phyloP scores from a whole-genome alignment of 2,797 vertebrate genomes.

The Cyprinodon diabolis region DNA sequence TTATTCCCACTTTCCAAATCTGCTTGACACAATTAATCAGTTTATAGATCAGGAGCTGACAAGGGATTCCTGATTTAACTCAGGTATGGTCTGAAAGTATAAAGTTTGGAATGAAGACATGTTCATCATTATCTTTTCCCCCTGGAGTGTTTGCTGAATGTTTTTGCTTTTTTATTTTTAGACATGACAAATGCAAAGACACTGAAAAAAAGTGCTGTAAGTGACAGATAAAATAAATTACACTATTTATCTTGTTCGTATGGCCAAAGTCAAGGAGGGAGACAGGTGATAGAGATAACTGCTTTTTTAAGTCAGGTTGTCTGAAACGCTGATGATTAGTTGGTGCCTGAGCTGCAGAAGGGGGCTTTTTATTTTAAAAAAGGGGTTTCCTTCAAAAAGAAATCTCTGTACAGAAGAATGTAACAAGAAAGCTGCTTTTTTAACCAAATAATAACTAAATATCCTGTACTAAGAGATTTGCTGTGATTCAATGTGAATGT shows the following conservation, averaged over 20 bases:
- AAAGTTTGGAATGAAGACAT: not conserved
- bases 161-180: not conserved
- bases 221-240: not conserved
- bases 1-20: not conserved
- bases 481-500: not conserved
- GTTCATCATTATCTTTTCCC: not conserved
- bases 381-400: not conserved
- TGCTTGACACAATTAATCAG: not conserved
- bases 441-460: not conserved
- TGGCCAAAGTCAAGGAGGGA: not conserved
- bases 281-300: not conserved
- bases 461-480: not conserved
- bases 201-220: not conserved
- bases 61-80: not conserved
- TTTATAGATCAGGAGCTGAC: not conserved
- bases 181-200: conserved; percentile 2
- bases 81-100: conserved; percentile 1
- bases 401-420: not conserved
- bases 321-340: not conserved
- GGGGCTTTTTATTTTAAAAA: not conserved
- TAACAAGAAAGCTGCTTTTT: not conserved
- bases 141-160: not conserved
- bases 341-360: not conserved
- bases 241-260: not conserved
- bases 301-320: not conserved